Evolutionary conservation across 2,797 vertebrate species (phyloP).

Genomic region (Poecilia picta): DNA sequence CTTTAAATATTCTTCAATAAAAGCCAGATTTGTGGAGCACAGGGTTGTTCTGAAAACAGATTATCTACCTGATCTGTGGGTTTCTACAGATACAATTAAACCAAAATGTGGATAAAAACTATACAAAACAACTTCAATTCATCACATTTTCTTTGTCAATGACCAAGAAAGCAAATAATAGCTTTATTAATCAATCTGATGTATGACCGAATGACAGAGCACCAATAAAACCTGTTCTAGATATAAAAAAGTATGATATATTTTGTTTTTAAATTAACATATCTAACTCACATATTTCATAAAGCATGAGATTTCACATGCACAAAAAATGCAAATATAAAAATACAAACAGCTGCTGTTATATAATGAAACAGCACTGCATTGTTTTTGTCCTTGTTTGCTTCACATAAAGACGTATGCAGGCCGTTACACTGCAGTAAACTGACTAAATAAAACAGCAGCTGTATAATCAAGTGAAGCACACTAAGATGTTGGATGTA

Average conservation of each 20-base stretch:
- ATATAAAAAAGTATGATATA: not conserved
- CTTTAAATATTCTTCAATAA: not conserved
- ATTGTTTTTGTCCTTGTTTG: not conserved
- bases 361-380: not conserved
- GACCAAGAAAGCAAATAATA: not conserved
- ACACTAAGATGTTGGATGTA: not conserved
- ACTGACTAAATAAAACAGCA: slow-evolving; percentile 1
- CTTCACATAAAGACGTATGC: not conserved
- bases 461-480: not conserved
- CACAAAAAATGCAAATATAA: slow-evolving; percentile 2
- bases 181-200: not conserved
- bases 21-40: not conserved
- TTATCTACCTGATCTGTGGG: not conserved
- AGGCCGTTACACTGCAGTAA: not conserved
- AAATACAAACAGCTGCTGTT: slow-evolving; percentile 31
- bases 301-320: slow-evolving; percentile 5
- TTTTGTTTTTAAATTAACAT: slow-evolving; percentile 13
- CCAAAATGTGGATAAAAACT: not conserved
- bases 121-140: not conserved
- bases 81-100: not conserved
- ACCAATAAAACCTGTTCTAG: not conserved
- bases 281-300: slow-evolving; percentile 6
- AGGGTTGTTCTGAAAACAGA: not conserved
- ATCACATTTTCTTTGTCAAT: not conserved
- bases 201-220: not conserved